A percentile compares a stretch with the other conserved stretches of the same genome.
Conservation (phyloP, 2,797 vertebrate species). For the Natrix natrix region DNA sequence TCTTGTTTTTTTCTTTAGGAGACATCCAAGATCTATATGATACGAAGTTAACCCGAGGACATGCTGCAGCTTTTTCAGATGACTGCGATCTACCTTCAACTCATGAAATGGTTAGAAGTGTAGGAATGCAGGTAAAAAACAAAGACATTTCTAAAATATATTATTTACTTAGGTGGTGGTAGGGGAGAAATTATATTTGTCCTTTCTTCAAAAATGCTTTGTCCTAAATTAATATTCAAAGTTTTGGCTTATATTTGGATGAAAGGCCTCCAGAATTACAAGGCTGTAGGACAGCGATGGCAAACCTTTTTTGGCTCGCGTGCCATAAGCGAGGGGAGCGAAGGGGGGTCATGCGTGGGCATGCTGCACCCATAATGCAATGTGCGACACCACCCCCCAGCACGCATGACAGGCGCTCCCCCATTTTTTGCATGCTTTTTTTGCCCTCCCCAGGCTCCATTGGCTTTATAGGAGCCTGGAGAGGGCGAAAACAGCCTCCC, state of each 20-base stretch:
- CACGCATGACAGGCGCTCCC: too few relatives aligned
- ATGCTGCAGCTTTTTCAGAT: conserved; percentile 91
- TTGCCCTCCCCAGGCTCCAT: too few relatives aligned
- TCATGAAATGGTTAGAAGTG: conserved; percentile 86
- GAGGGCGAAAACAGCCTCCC: too few relatives aligned
- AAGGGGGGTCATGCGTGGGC: too few relatives aligned
- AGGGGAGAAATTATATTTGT: background rate
- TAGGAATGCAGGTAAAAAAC: conserved; percentile 91
- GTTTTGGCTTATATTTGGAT: background rate
- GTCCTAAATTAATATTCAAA: background rate
- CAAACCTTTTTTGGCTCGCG: too few relatives aligned
- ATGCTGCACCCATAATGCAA: too few relatives aligned
- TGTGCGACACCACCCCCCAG: too few relatives aligned
- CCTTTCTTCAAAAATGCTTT: background rate
- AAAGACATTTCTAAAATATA: background rate
- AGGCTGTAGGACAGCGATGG: background rate
- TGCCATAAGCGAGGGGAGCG: too few relatives aligned
- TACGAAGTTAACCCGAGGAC: conserved; percentile 81
- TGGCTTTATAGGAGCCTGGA: too few relatives aligned
- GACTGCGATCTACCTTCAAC: conserved; percentile 92
- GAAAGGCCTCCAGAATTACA: background rate
- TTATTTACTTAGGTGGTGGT: background rate
- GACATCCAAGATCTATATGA: conserved; percentile 88
- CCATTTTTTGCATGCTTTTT: too few relatives aligned
- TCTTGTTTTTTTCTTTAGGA: conserved; percentile 70